Conservation (phyloP, 2,797 vertebrate species). For the Takifugu ocellatus region DNA sequence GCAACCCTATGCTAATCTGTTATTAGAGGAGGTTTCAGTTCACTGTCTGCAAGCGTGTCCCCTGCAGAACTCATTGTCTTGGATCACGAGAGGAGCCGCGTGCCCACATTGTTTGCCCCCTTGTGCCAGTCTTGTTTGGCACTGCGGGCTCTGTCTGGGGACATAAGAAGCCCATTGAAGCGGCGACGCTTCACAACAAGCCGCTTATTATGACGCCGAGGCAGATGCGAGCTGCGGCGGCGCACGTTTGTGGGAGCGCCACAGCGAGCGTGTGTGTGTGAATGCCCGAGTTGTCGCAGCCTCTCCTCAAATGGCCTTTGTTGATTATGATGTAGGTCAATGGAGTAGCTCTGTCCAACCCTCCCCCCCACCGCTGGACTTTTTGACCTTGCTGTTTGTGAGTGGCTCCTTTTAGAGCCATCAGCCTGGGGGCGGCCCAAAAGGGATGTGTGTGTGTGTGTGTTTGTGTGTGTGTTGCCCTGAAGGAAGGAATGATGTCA, state of each 20-base stretch:
- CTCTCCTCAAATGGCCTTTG: conserved; percentile 60
- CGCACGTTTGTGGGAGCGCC: conserved; percentile 42
- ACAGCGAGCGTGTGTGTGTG: conserved; percentile 43
- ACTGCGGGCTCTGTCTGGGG: conserved; percentile 35
- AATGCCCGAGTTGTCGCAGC: conserved; percentile 33
- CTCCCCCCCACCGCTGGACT: conserved; percentile 36
- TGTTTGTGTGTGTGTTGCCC: conserved; percentile 22
- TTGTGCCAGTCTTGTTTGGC: conserved; percentile 66
- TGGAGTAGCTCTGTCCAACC: conserved; percentile 40
- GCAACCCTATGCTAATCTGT: too few species aligned
- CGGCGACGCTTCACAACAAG: conserved; percentile 50
- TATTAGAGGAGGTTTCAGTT: too few species aligned
- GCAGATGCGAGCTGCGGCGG: conserved; percentile 59
- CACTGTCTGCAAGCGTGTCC: conserved; percentile 15
- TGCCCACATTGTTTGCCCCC: conserved; percentile 59
- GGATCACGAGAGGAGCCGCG: conserved; percentile 54
- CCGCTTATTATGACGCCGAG: conserved; percentile 52
- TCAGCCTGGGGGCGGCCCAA: conserved; percentile 13
- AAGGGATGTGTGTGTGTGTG: conserved; percentile 19
- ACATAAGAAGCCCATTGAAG: conserved; percentile 64
- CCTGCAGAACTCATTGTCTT: conserved; percentile 44
- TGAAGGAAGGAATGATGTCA: conserved; percentile 63
- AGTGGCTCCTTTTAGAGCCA: conserved; percentile 40
- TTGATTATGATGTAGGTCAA: conserved; percentile 62
- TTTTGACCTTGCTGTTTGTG: conserved; percentile 59